Conservation (phyloP, 2,113 vertebrate genomes). For the Zosterops hypoxanthus region DNA sequence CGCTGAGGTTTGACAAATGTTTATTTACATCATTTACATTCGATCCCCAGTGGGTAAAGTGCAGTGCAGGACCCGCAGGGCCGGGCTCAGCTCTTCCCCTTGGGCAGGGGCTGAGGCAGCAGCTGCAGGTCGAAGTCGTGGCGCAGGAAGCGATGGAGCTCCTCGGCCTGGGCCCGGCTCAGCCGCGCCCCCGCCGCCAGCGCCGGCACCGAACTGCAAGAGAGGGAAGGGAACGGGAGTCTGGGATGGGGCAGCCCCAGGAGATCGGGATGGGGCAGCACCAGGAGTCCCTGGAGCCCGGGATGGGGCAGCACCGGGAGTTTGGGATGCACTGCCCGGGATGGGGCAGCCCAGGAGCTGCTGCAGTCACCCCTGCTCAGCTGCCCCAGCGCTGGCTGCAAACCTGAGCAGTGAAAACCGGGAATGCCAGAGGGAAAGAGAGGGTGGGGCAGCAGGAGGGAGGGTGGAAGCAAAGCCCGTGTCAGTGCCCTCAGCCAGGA, state of each 20-base stretch:
- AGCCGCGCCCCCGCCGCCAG: background rate
- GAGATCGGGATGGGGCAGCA: too few relatives aligned
- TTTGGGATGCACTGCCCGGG: too few relatives aligned
- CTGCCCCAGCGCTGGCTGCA: background rate
- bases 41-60: background rate
- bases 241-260: fast-evolving
- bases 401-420: background rate
- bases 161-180: background rate
- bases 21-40: background rate
- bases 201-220: background rate
- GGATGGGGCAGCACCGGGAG: background rate
- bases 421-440: too few relatives aligned
- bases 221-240: background rate
- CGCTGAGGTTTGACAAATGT: background rate
- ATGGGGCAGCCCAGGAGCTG: fast-evolving
- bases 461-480: fast-evolving
- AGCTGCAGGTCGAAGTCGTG: background rate
- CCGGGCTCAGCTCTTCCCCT: background rate
- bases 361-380: fast-evolving
- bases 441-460: background rate
- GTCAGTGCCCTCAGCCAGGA: fast-evolving
- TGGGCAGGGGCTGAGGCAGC: background rate
- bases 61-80: background rate
- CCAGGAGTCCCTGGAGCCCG: fast-evolving
- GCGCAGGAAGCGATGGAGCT: background rate